phyloP scores from a whole-genome alignment of 2,113 vertebrate genomes.

The Saimiri boliviensis region DNA sequence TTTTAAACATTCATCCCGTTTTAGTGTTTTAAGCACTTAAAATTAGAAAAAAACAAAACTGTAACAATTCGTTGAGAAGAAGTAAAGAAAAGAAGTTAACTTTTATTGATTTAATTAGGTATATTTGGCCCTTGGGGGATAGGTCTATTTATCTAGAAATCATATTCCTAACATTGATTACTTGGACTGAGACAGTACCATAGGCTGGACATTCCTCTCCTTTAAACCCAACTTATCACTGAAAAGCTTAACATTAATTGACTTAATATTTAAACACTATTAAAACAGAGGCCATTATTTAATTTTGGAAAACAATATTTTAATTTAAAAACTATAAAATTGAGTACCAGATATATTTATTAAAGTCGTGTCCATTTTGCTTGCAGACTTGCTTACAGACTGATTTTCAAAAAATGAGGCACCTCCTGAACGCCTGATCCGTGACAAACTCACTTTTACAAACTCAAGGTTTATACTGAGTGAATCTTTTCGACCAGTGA shows the following conservation, averaged over 20 bases:
- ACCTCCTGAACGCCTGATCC: slow-evolving; percentile 94
- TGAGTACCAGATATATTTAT: slow-evolving; percentile 98
- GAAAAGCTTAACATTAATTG: slow-evolving; percentile 1
- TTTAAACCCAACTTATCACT: background rate
- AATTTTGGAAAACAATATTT: slow-evolving; percentile 35
- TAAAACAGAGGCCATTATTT: slow-evolving; percentile 24
- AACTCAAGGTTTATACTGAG: slow-evolving; percentile 99
- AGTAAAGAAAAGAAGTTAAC: background rate
- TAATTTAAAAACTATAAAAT: slow-evolving; percentile 32
- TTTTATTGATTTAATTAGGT: background rate
- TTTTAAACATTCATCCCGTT: background rate
- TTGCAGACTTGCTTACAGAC: slow-evolving; percentile 87
- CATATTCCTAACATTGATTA: background rate
- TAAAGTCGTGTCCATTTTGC: slow-evolving; percentile 97
- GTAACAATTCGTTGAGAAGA: background rate
- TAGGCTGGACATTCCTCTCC: background rate
- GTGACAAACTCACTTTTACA: slow-evolving; percentile 97
- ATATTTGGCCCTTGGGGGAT: background rate
- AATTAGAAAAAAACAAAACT: slow-evolving; percentile 15
- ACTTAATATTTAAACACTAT: background rate
- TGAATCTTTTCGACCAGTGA: slow-evolving; percentile 98
- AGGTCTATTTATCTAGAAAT: background rate
- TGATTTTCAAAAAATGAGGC: slow-evolving; percentile 94
- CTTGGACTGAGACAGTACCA: background rate
- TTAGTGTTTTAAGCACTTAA: background rate